A percentile compares a stretch with the other conserved stretches of the same genome.
Conservation (phyloP, 2,113 vertebrate genomes). For the Sakesphorus luctuosus region DNA sequence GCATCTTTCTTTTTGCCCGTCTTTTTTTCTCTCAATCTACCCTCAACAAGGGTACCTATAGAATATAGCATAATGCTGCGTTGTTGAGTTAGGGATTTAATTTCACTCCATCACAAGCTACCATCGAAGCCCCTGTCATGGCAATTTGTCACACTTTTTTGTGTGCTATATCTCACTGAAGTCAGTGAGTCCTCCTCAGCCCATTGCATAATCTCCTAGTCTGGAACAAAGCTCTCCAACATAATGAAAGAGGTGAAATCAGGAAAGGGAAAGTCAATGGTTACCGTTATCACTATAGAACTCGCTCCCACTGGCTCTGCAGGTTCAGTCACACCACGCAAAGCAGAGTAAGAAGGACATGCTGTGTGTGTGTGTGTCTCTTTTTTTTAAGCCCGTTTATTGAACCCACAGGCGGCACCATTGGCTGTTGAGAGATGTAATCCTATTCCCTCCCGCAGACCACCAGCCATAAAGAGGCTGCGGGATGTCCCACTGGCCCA, state of each 20-base stretch:
- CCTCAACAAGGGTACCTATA: conserved; percentile 82
- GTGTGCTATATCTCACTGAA: conserved; percentile 82
- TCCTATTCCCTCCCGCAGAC: conserved; percentile 64
- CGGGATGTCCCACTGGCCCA: not conserved
- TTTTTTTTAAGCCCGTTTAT: conserved; percentile 30
- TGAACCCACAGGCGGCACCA: conserved; percentile 64
- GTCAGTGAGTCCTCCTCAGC: conserved; percentile 53
- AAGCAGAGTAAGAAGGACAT: conserved; percentile 55
- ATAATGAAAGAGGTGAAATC: conserved; percentile 75
- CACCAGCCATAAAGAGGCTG: conserved; percentile 60
- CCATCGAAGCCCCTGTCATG: conserved; percentile 78
- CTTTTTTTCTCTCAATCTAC: conserved; percentile 79
- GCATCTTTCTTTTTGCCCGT: conserved; percentile 54
- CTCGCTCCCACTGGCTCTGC: conserved; percentile 48
- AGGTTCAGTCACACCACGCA: conserved; percentile 60
- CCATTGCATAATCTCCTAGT: conserved; percentile 74
- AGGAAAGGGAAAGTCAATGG: conserved; percentile 72
- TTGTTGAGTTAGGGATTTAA: conserved; percentile 81
- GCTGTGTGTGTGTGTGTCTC: conserved; percentile 38
- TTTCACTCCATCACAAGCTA: conserved; percentile 82
- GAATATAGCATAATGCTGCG: conserved; percentile 78
- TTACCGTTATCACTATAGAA: conserved; percentile 66
- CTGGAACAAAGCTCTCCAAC: conserved; percentile 74
- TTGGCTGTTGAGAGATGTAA: conserved; percentile 67
- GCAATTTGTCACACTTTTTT: conserved; percentile 84